Evolutionary conservation across 2,113 vertebrate species (phyloP).

Genomic region (Pluvianellus socialis): DNA sequence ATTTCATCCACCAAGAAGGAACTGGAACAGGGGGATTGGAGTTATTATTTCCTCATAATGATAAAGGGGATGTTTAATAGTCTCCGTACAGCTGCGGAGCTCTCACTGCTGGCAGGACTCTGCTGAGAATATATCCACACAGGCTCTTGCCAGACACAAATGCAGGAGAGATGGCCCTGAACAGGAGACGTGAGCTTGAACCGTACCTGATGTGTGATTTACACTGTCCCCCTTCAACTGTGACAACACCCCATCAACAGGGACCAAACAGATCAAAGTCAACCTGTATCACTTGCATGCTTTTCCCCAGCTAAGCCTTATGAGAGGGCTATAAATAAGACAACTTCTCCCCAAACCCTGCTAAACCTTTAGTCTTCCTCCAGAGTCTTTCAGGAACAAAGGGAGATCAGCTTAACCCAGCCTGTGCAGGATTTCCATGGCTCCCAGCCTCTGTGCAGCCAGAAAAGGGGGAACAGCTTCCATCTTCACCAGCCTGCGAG

Average conservation of each 20-base stretch:
- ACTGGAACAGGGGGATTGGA: neutral
- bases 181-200: neutral
- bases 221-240: neutral
- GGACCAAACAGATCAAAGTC: neutral
- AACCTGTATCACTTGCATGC: neutral
- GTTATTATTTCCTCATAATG: neutral
- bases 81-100: neutral
- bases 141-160: neutral
- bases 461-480: neutral
- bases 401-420: neutral
- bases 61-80: neutral
- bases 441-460: neutral
- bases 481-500: neutral
- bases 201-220: neutral
- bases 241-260: neutral
- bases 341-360: neutral
- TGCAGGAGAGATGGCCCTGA: neutral
- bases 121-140: rapidly evolving
- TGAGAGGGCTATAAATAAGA: neutral
- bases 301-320: neutral
- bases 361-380: neutral
- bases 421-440: neutral
- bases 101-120: neutral
- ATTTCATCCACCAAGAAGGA: neutral
- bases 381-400: neutral